Evolutionary conservation across 92 coral and sea anemone genomes (phyloP).

Genomic region (Pocillopora meandrina): DNA sequence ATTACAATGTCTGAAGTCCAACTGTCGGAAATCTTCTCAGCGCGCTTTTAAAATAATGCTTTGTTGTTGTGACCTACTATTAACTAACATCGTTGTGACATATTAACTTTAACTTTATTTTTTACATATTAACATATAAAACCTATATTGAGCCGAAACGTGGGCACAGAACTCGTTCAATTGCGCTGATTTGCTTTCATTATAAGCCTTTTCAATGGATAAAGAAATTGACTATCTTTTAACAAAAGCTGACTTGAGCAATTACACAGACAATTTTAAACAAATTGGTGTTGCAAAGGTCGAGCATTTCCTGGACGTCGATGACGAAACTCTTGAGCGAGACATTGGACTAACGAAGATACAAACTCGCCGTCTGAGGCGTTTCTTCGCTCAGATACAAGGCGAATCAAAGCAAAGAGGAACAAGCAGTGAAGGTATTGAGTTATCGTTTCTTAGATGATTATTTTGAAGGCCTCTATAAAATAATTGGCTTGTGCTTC

Average conservation of each 20-base stretch:
- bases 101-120: slow-evolving; percentile 9
- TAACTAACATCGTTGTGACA: slow-evolving; percentile 39
- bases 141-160: slow-evolving; percentile 20
- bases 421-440: background rate
- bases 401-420: slow-evolving; percentile 5
- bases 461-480: background rate
- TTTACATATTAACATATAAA: slow-evolving; percentile 21
- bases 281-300: slow-evolving; percentile 20
- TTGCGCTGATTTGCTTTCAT: background rate
- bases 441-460: slow-evolving; percentile 20
- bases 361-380: slow-evolving; percentile 32
- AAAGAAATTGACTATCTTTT: slow-evolving; percentile 28
- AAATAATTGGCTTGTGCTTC: slow-evolving; percentile 19
- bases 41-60: slow-evolving; percentile 30
- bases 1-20: slow-evolving; percentile 38
- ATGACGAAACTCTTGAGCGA: slow-evolving; percentile 29
- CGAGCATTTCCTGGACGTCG: slow-evolving; percentile 14
- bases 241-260: slow-evolving; percentile 28
- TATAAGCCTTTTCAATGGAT: background rate
- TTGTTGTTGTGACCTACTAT: slow-evolving; percentile 34
- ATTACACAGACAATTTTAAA: slow-evolving; percentile 26
- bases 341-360: slow-evolving; percentile 36
- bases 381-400: slow-evolving; percentile 18
- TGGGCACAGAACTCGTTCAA: slow-evolving; percentile 23
- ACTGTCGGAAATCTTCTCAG: slow-evolving; percentile 38